Percentiles rank a stretch among this genome's conserved stretches.
Conservation (phyloP, 2,888 invertebrate species). For the Esperia sulphurella region DNA sequence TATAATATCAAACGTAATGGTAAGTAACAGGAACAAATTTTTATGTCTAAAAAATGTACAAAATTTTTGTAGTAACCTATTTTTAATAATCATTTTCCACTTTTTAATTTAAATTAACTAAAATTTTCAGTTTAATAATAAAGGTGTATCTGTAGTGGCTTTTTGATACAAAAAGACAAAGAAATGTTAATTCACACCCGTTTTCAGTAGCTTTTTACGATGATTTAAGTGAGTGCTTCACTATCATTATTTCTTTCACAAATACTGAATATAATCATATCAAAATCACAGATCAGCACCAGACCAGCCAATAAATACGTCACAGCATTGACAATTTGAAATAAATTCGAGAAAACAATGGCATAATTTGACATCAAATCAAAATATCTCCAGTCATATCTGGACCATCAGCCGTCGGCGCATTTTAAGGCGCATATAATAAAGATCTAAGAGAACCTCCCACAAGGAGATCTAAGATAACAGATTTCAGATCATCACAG, state of each 20-base stretch:
- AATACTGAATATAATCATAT: constrained; percentile 60
- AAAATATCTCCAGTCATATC: constrained; percentile 41
- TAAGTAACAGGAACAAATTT: too few relatives aligned
- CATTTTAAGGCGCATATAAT: constrained; percentile 59
- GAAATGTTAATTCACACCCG: too few relatives aligned
- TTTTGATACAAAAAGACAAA: too few relatives aligned
- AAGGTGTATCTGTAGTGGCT: too few relatives aligned
- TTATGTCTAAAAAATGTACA: too few relatives aligned
- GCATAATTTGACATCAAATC: constrained; percentile 66
- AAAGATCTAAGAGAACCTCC: constrained; percentile 73
- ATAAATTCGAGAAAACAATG: constrained; percentile 61
- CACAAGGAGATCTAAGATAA: constrained; percentile 68
- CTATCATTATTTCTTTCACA: constrained; percentile 1
- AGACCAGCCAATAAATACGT: constrained; percentile 68
- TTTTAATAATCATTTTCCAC: too few relatives aligned
- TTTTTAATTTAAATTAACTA: too few relatives aligned
- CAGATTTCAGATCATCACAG: constrained; percentile 71
- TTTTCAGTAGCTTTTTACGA: background rate
- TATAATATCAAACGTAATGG: too few relatives aligned
- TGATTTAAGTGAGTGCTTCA: background rate
- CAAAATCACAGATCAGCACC: constrained; percentile 45
- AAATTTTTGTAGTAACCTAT: too few relatives aligned
- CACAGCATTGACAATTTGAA: constrained; percentile 46
- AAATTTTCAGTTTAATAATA: too few relatives aligned
- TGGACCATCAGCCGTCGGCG: constrained; percentile 22